Base-by-base conservation (phyloP, 2,113 vertebrate genomes). In the Crotophaga sulcirostris region DNA sequence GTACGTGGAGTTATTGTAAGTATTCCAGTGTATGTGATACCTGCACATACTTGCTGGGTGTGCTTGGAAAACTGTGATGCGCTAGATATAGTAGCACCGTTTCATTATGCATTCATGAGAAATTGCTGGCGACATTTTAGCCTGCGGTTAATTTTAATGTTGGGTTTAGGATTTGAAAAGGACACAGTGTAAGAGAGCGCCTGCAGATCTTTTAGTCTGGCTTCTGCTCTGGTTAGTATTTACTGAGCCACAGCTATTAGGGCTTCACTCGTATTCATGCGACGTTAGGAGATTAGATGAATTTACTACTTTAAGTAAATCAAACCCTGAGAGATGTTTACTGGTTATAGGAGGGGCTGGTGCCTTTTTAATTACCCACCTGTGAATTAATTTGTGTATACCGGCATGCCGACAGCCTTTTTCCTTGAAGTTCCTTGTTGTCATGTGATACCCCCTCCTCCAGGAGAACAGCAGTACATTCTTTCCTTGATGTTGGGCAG, bases 391-490 rank as follows among this genome's bases (percentile, higher is more conserved):
- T 89, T 94, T 89, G 42, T 77, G 55, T 86, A 21, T 84, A 42
- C 77, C 12, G 6, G 68, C 87, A 45, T 36, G 76, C 82, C 0
- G 2, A 81, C 80, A 88, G 17, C 49, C 77, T 95, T 94, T 79
- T 89, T 81, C 72, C 84, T 95, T 82, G 64, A 92, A 85, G 82
- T 97, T 97, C 87, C 63, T n/a, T 75, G 56, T 87, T 89, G 51
- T 90, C 94, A 79, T 84, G 92, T 95, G 96, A 93, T 91, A 84
- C 19, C 60, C 64, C 87, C 76, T 96, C 89, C 86, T 96, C 59
- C 74, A 68, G 29, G 72, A 89, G 84, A 83, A 94, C 69, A 94
- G 36, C 81, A 80, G 45, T 67, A 20, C 80, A n/a, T 77, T 89
- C 56, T 88, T 93, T 62, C 55, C 83, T 94, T 85, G 62, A 67